A percentile compares a stretch with the other conserved stretches of the same genome.
Conservation (phyloP, 1,140 invertebrate genomes). For the Drosophila pachea region DNA sequence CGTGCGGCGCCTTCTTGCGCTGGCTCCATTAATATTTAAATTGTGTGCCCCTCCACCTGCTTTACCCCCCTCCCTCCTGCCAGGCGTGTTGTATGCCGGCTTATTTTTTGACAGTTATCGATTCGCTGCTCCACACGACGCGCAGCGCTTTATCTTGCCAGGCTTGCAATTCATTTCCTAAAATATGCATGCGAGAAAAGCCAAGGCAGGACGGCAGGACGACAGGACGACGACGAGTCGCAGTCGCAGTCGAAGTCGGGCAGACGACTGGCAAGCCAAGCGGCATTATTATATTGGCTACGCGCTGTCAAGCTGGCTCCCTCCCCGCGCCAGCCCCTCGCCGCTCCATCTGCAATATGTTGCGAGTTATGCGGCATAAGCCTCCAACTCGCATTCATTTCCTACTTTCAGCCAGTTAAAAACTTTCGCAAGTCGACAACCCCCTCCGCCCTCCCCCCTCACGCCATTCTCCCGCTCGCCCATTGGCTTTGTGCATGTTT, state of each 20-base stretch:
- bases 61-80: constrained; percentile 16
- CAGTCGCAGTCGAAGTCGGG: not conserved
- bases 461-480: no score
- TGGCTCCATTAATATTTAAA: constrained; percentile 73
- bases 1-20: constrained; percentile 33
- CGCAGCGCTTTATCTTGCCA: constrained; percentile 53
- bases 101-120: constrained; percentile 77
- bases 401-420: constrained; percentile 51
- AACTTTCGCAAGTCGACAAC: constrained; percentile 54
- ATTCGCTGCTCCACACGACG: constrained; percentile 53
- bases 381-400: constrained; percentile 47
- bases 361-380: constrained; percentile 63
- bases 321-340: not conserved
- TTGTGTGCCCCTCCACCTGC: constrained; percentile 49
- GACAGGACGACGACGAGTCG: no score
- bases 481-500: constrained; percentile 64
- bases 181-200: constrained; percentile 61
- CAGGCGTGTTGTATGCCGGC: constrained; percentile 67
- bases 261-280: constrained; percentile 24
- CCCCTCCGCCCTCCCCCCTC: not conserved
- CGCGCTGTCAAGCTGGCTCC: constrained; percentile 52
- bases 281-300: constrained; percentile 62
- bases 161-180: constrained; percentile 66
- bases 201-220: not conserved
- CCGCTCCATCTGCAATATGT: constrained; percentile 46